Evolutionary conservation across 2,113 vertebrate genomes (phyloP), one percentile per base, ranked within the genome.

Genomic region (Clarias magur): DNA sequence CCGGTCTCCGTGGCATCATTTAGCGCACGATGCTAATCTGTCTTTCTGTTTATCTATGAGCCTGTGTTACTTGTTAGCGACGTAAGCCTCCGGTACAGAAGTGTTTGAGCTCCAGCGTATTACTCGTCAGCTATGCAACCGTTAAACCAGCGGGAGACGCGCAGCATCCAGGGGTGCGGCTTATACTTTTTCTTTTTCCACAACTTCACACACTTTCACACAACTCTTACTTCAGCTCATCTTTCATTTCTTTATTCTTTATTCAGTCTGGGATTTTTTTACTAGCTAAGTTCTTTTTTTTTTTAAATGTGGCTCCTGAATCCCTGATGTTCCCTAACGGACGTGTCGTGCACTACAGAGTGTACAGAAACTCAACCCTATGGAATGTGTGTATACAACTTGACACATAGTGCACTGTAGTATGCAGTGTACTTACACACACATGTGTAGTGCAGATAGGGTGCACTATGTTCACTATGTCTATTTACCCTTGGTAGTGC

Each of bases 101-200:
- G 79, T 62, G 15, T 81, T 62, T 7, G 57, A 62, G 57, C 57
- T 81, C 57, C 79, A 62, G 79, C 59, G 57, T 62, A 42, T 81
- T 62, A 81, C 59, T 81, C 21, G 59, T 81, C 79, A 81, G 57
- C 79, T 81, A 81, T 81, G 79, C 79, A 81, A 79, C 56, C 53
- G n/a, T 79, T 27, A 79, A 62, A 81, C 57, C 79, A 62, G 79
- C 79, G 57, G 57, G 59, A 62, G 15, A 23, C 57, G 3, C 25
- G 30, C 79, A 62, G 79, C 78, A 80, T 80, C 79, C 0, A 10
- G 16, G 11, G n/a, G 2, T 53, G 16, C 4, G n/a, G 6, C 15
- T 56, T 9, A 27, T 6, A 12, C 4, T 42, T n/a, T 25, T 62
- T 62, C 30, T 62, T 23, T 25, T 63, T 15, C 65, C 23, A 15